Evolutionary conservation across 2,797 vertebrate genomes (phyloP).

Genomic region (Galago senegalensis): DNA sequence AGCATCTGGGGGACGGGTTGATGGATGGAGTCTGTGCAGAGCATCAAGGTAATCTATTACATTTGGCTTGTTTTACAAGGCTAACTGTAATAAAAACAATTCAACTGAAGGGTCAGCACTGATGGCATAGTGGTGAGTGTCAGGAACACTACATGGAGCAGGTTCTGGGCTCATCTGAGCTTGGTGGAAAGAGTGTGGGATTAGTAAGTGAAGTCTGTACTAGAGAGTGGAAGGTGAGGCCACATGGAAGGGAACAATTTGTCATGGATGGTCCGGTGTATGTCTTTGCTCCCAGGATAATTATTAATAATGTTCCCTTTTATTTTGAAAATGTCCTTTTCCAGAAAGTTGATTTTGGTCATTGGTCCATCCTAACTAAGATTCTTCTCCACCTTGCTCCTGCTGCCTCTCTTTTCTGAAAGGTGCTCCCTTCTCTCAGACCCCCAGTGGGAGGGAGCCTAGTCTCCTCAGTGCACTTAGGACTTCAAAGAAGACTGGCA

Average conservation of each 20-base stretch:
- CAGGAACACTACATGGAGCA: not conserved
- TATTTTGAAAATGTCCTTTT: slow-evolving; percentile 3
- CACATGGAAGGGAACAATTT: not conserved
- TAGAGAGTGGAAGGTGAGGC: not conserved
- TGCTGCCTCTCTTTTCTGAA: not conserved
- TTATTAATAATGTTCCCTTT: not conserved
- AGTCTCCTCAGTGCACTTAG: not conserved
- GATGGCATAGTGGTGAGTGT: not conserved
- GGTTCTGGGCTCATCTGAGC: not conserved
- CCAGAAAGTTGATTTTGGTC: not conserved
- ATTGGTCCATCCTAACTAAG: not conserved
- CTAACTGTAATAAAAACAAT: slow-evolving; percentile 8
- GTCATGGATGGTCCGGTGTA: not conserved
- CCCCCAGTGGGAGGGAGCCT: not conserved
- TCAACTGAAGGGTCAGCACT: not conserved
- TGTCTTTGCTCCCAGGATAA: not conserved
- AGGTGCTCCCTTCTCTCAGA: not conserved
- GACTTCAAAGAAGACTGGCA: slow-evolving; percentile 51
- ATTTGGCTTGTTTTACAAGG: slow-evolving; percentile 8
- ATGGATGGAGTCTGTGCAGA: not conserved
- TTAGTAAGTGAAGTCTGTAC: not conserved
- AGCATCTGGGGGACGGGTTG: not conserved
- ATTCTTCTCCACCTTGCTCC: not conserved
- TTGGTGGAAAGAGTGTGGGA: not conserved
- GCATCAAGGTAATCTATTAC: not conserved